phyloP scores from a whole-genome alignment of 2,113 vertebrate species.

The Odocoileus virginianus region DNA sequence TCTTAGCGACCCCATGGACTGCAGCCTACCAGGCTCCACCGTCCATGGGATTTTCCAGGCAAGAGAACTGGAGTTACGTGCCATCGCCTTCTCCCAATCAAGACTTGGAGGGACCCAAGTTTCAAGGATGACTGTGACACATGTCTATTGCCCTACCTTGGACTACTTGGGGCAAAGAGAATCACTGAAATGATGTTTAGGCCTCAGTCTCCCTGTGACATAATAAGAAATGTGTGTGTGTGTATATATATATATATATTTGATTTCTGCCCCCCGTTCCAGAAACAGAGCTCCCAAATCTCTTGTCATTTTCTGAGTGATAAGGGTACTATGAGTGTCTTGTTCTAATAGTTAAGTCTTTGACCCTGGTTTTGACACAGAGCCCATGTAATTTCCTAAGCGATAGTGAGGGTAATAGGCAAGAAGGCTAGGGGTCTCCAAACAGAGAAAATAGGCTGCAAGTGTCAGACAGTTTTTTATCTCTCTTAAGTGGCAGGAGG shows the following conservation, averaged over 20 bases:
- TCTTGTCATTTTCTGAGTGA: background rate
- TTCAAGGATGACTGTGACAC: background rate
- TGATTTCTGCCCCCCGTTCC: background rate
- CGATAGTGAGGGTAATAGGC: background rate
- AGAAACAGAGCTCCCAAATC: background rate
- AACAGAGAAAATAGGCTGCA: background rate
- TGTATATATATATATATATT: no score
- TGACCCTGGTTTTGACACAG: background rate
- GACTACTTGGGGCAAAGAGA: background rate
- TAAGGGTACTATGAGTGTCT: background rate
- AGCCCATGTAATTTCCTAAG: background rate
- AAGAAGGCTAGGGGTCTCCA: background rate
- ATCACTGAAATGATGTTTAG: background rate
- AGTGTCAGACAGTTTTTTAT: background rate
- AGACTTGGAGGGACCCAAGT: background rate
- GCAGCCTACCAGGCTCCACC: no score
- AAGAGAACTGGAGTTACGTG: no score
- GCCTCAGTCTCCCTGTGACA: background rate
- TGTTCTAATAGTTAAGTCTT: background rate
- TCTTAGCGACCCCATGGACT: no score
- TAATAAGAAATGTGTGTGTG: background rate
- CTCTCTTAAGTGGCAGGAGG: background rate
- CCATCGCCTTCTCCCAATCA: background rate
- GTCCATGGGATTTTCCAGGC: no score
- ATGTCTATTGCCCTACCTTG: background rate